phyloP scores from a whole-genome alignment of 1,140 invertebrate species.

The Ericerus pela region DNA sequence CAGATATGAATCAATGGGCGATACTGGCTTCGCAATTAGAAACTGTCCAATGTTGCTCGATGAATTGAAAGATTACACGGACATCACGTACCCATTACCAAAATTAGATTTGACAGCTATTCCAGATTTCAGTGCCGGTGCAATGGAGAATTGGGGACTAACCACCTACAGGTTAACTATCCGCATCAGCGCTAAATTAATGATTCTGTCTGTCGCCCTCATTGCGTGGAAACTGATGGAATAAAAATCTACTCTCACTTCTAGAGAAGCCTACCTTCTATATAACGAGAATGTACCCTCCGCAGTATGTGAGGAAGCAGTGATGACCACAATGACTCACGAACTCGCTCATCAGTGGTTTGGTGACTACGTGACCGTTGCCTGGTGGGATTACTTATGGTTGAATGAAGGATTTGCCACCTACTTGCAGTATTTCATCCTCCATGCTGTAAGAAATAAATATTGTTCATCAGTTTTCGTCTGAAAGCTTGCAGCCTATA shows the following conservation, averaged over 20 bases:
- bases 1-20: constrained; percentile 42
- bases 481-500: too few species aligned
- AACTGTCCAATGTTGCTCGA: constrained; percentile 26
- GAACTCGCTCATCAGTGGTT: constrained; percentile 71
- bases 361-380: constrained; percentile 61
- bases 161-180: constrained; percentile 44
- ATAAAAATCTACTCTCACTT: too few species aligned
- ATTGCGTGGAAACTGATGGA: too few species aligned
- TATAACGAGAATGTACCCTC: too few species aligned
- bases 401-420: constrained; percentile 57
- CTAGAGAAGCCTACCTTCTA: too few species aligned
- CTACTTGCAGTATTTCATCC: constrained; percentile 35
- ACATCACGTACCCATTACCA: constrained; percentile 24
- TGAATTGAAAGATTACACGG: constrained; percentile 22
- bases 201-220: too few species aligned
- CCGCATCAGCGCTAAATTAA: too few species aligned
- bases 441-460: too few species aligned
- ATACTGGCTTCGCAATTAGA: constrained; percentile 29
- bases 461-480: too few species aligned
- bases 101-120: constrained; percentile 49
- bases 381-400: constrained; percentile 68
- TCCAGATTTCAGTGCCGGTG: constrained; percentile 61
- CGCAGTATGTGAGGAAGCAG: constrained; percentile 42
- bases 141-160: constrained; percentile 72
- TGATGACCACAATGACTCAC: constrained; percentile 58